Evolutionary conservation across 2,113 vertebrate species (phyloP).

Genomic region (Prionailurus bengalensis): DNA sequence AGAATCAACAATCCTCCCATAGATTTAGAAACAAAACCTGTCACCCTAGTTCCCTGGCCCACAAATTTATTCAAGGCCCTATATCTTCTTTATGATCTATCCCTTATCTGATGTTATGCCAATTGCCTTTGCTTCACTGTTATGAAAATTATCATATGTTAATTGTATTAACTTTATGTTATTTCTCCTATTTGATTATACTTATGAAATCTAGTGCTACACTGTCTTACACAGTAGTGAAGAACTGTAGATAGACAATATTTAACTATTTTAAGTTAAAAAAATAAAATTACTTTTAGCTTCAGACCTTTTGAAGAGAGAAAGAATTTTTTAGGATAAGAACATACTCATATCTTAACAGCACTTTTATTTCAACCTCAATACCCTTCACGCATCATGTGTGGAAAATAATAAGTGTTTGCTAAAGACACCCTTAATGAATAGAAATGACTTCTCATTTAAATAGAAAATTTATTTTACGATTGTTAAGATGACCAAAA

Average conservation of each 20-base stretch:
- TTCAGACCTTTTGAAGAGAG: neutral
- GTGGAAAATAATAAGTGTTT: neutral
- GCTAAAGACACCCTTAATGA: neutral
- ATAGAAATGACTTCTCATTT: neutral
- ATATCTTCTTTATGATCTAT: neutral
- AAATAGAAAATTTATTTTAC: conserved; percentile 16
- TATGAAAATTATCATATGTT: neutral
- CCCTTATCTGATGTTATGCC: neutral
- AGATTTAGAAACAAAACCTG: neutral
- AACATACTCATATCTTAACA: neutral
- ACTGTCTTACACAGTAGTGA: neutral
- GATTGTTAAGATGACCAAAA: conserved; percentile 32
- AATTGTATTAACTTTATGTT: neutral
- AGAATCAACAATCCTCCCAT: neutral
- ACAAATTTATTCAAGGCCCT: neutral
- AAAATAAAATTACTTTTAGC: neutral
- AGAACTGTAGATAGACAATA: neutral
- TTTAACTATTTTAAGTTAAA: neutral
- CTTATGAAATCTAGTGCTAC: neutral
- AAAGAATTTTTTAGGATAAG: neutral
- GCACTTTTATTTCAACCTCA: neutral
- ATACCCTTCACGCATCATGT: neutral
- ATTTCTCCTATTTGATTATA: neutral
- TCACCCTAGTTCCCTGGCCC: neutral
- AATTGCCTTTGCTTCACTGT: neutral